phyloP scores from a whole-genome alignment of 2,797 vertebrate genomes.

The Potorous gilbertii region DNA sequence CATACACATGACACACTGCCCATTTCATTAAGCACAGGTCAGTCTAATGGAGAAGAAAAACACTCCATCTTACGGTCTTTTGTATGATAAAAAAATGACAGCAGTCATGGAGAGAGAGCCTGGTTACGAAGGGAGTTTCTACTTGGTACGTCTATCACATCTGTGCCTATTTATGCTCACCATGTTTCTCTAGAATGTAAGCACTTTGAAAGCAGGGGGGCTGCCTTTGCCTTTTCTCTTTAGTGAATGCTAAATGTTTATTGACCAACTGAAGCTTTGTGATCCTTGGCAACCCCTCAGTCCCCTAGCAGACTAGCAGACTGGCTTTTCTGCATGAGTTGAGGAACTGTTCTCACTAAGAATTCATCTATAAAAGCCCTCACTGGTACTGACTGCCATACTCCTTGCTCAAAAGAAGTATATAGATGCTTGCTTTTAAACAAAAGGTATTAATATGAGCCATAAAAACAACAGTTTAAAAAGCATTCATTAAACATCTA shows the following conservation, averaged over 20 bases:
- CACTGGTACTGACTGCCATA: not conserved
- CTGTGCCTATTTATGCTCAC: not conserved
- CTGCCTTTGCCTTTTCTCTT: not conserved
- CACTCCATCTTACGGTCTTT: not conserved
- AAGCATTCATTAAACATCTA: not conserved
- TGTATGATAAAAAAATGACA: not conserved
- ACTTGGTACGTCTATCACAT: no score
- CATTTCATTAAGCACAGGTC: not conserved
- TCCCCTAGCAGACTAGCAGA: fast-evolving
- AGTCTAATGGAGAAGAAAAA: not conserved
- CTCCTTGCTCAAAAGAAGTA: not conserved
- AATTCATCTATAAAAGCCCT: not conserved
- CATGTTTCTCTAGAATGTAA: not conserved
- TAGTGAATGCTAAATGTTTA: not conserved
- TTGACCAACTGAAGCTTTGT: not conserved
- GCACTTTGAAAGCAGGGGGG: not conserved
- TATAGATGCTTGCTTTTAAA: not conserved
- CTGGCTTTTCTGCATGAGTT: not conserved
- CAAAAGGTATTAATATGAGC: not conserved
- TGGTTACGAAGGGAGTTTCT: not conserved
- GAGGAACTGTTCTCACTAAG: not conserved
- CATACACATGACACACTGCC: not conserved
- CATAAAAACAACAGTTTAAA: not conserved
- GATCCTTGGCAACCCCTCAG: not conserved
- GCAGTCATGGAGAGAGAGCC: no score